Percentiles rank a stretch among this genome's conserved stretches.
Conservation (phyloP, 2,888 invertebrate species). For the Plebejus melissa region DNA sequence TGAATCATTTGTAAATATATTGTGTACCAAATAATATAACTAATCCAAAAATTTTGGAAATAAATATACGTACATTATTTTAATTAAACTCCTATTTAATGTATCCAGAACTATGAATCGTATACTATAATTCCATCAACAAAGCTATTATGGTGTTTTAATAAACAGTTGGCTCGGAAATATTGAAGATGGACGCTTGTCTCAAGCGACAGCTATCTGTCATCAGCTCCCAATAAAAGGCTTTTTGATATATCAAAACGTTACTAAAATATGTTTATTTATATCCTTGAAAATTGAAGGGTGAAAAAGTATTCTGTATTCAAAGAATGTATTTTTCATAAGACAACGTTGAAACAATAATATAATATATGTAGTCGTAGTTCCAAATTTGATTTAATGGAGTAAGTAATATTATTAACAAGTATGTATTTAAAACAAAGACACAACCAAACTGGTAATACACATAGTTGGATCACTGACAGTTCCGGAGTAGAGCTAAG, state of each 20-base stretch:
- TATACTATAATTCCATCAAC: constrained; percentile 19
- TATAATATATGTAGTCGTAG: background rate
- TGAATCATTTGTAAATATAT: too few relatives aligned
- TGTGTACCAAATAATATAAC: too few relatives aligned
- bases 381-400: too few relatives aligned
- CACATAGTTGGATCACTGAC: background rate
- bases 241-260: constrained; percentile 38
- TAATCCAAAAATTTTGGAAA: too few relatives aligned
- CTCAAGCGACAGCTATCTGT: constrained; percentile 36
- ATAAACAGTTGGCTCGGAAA: constrained; percentile 29
- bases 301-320: background rate
- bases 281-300: background rate
- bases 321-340: background rate
- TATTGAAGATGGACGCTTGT: constrained; percentile 34
- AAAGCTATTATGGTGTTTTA: constrained; percentile 24
- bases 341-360: background rate
- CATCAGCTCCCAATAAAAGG: constrained; percentile 34
- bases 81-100: background rate
- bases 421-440: background rate
- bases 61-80: background rate
- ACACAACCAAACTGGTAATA: background rate
- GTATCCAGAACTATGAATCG: background rate
- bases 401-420: background rate
- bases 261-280: constrained; percentile 29
- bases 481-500: background rate